These are phyloP conservation scores for Emydoidea blandingii DNA, from an alignment of 2,797 vertebrate genomes.

Conservation along the genomic window DNA sequence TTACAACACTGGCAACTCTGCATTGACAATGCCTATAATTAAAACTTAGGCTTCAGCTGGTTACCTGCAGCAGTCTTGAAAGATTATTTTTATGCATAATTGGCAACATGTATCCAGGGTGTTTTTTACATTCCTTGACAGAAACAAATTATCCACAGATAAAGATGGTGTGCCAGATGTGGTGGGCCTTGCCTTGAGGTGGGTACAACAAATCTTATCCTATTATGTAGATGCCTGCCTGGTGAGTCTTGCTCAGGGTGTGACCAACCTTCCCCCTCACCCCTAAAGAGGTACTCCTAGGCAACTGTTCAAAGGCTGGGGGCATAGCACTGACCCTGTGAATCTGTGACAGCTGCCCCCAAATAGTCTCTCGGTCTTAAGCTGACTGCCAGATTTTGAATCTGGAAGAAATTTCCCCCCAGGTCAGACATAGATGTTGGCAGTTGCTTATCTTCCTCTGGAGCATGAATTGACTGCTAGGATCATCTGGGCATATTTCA, in stretches of 20 bases:
- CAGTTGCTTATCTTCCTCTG: neutral
- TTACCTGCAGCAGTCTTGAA: neutral
- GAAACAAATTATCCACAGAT: neutral
- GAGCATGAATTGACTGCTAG: neutral
- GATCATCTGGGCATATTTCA: neutral
- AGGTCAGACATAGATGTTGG: neutral
- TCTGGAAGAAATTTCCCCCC: neutral
- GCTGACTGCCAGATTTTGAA: neutral
- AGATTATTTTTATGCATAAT: neutral
- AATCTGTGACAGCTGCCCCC: neutral
- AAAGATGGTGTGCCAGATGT: neutral
- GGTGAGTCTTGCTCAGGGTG: neutral
- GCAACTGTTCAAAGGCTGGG: neutral
- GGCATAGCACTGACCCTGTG: neutral
- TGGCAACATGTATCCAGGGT: neutral
- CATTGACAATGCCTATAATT: neutral
- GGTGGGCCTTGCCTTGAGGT: neutral
- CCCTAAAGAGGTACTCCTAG: neutral
- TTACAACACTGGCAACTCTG: neutral
- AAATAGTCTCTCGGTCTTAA: neutral
- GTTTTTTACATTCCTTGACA: neutral
- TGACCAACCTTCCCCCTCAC: neutral
- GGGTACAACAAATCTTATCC: neutral
- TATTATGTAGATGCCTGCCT: neutral
- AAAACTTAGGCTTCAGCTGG: neutral